phyloP scores from a whole-genome alignment of 2,113 vertebrate genomes.

The Lycaon pictus region DNA sequence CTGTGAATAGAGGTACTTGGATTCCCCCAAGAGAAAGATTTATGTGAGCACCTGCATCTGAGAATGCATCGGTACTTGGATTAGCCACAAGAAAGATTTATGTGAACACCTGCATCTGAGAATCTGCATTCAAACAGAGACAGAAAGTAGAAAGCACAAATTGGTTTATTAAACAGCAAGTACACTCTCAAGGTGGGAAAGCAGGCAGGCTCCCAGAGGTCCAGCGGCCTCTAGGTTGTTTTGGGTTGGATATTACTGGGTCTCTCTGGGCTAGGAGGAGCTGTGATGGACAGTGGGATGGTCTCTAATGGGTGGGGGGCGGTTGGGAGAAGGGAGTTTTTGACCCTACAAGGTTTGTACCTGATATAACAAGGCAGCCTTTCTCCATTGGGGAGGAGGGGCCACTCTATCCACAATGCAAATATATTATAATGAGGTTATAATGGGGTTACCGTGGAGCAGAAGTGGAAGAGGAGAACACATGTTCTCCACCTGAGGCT shows the following conservation, averaged over 20 bases:
- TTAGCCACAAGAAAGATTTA: neutral
- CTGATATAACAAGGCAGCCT: neutral
- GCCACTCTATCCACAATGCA: neutral
- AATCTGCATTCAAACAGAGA: neutral
- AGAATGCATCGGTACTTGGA: neutral
- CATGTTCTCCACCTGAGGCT: neutral
- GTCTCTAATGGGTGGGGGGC: neutral
- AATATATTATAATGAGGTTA: neutral
- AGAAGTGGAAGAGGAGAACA: neutral
- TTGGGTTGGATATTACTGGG: neutral
- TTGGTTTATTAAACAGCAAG: neutral
- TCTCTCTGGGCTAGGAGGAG: neutral
- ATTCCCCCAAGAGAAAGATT: no score
- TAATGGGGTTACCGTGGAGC: neutral
- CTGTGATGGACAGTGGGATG: neutral
- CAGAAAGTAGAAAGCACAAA: neutral
- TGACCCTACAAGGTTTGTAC: neutral
- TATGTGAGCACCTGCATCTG: no score
- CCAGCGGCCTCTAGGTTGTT: neutral
- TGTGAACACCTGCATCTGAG: neutral
- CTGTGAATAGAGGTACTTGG: neutral
- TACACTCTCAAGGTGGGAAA: neutral
- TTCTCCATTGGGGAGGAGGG: neutral
- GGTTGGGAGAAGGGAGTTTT: neutral
- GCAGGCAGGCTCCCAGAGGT: neutral